Conservation (phyloP, 2,888 invertebrate genomes). For the Clepsis dumicolana region DNA sequence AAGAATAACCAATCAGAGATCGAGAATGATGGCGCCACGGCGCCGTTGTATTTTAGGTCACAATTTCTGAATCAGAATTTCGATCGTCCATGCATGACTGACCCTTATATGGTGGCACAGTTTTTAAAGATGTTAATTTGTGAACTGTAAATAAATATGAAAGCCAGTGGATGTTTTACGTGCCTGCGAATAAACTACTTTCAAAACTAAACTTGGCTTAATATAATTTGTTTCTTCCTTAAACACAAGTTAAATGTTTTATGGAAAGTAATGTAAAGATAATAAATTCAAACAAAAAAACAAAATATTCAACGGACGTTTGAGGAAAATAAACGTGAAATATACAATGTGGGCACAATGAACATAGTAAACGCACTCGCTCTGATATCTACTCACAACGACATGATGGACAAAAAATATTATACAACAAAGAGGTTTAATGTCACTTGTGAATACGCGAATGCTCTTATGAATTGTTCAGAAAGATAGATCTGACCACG, state of each 20-base stretch:
- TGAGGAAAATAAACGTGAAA: conserved; percentile 61
- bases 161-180: conserved; percentile 20
- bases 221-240: neutral
- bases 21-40: conserved; percentile 62
- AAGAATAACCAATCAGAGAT: conserved; percentile 37
- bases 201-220: neutral
- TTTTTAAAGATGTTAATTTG: conserved; percentile 44
- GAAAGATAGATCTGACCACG: conserved; percentile 82
- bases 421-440: conserved; percentile 72
- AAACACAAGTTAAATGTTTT: neutral
- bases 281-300: neutral
- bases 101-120: conserved; percentile 51
- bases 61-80: conserved; percentile 74
- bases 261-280: neutral
- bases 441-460: conserved; percentile 67
- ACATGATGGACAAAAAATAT: conserved; percentile 70
- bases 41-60: conserved; percentile 71
- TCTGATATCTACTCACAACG: conserved; percentile 75
- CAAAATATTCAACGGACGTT: conserved; percentile 6
- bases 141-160: conserved; percentile 29
- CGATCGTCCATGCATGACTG: conserved; percentile 60
- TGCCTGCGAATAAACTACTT: neutral
- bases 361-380: conserved; percentile 68
- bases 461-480: conserved; percentile 75
- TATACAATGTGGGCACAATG: conserved; percentile 61